Base-by-base conservation (phyloP, 2,888 invertebrate species). In the Ecdyonurus torrentis region DNA sequence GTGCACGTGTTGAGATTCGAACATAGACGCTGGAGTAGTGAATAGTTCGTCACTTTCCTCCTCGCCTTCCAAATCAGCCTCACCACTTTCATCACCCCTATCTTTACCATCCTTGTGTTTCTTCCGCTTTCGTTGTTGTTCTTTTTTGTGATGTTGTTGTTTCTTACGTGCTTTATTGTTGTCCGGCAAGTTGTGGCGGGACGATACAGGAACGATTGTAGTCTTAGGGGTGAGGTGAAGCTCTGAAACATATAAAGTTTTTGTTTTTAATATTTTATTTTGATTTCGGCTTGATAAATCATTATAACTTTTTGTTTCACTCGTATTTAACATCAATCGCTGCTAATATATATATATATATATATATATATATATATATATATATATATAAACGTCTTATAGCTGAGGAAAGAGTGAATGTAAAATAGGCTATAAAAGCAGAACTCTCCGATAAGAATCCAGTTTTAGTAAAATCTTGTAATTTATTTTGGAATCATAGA, bases 161-260 rank as follows among this genome's bases (percentile, higher is more conserved):
- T 62, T 62, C 25, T 62, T 62, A 2, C 62, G 55, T 20, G 62
- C 55, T 20, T 24, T 23, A 18, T 62, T 62, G 15, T 58, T 55
- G 22, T 19, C 23, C 19, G 37, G 55, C 19, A 58, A 37, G 58
- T 62, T 53, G 18, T 62, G 58, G 23, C 58, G 19, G 10, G 62
- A 62, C 10, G 62, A 62, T 58, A 58, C 62, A 58, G 62, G 62
- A 25, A 62, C 58, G 23, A 58, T 62, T 2, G 62, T 62, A 25
- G 62, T 62, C 58, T 62, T 62, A 20, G 62, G 62, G 7, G 62
- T 62, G 1, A 62, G 58, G 19, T 62, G 62, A 25, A 62, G 37
- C 25, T 62, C 62, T 62, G 58, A 15, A n/a, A 25, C 19, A 25
- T 37, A 10, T 15, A n/a, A n/a, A n/a, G n/a, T n/a, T n/a, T n/a